A percentile compares a stretch with the other conserved stretches of the same genome.
These are phyloP conservation scores for Drosophila mauritiana DNA, from an alignment of 1,140 invertebrate species.

Conservation along the genomic window DNA sequence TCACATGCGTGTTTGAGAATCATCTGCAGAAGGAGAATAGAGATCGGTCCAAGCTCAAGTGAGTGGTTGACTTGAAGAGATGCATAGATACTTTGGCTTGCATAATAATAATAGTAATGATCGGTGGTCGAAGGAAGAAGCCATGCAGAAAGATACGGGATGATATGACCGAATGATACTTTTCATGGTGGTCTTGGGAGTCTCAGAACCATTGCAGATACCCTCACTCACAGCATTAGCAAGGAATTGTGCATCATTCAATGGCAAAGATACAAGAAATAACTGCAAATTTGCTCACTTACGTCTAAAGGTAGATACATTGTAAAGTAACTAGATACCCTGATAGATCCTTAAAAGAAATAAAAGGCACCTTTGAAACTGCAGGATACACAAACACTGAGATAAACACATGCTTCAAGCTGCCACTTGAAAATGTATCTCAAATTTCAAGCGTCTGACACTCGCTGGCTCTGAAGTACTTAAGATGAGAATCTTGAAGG, in stretches of 20 bases:
- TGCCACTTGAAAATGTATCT: constrained; percentile 13
- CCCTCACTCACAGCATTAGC: neutral
- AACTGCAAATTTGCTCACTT: neutral
- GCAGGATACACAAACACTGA: constrained; percentile 4
- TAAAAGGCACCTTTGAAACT: neutral
- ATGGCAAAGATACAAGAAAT: neutral
- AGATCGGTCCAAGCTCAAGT: constrained; percentile 13
- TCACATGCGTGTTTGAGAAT: constrained; percentile 37
- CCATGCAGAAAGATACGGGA: constrained; percentile 7
- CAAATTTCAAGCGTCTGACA: constrained; percentile 14
- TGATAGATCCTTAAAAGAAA: neutral
- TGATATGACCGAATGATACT: constrained; percentile 6
- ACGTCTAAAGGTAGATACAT: neutral
- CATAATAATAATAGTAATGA: constrained; percentile 19
- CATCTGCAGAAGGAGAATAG: constrained; percentile 1
- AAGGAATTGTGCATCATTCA: neutral
- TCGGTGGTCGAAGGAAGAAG: constrained; percentile 5
- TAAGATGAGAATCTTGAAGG: constrained; percentile 1
- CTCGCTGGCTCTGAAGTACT: constrained; percentile 4
- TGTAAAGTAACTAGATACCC: constrained; percentile 5
- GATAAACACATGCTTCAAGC: constrained; percentile 2
- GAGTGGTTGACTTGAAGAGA: constrained; percentile 12
- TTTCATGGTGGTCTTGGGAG: constrained; percentile 7
- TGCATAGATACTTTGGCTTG: constrained; percentile 24
- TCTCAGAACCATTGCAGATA: neutral